A percentile compares a stretch with the other conserved stretches of the same genome.
Evolutionary conservation across 2,113 vertebrate species (phyloP).

Genomic region (Pseudorasbora parva): DNA sequence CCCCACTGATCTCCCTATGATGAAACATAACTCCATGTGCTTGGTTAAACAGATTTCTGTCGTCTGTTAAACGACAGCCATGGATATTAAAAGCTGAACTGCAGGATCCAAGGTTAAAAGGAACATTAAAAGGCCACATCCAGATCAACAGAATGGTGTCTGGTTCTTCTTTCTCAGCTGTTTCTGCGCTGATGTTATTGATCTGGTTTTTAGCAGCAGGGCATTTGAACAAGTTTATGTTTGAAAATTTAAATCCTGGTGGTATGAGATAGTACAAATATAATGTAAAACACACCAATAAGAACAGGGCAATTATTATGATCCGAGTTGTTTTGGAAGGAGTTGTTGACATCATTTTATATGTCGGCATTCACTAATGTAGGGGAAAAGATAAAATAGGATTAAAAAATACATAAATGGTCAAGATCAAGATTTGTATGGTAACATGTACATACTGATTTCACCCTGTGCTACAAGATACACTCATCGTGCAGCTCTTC

Average conservation of each 20-base stretch:
- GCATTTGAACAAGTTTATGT: not conserved
- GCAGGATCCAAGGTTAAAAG: not conserved
- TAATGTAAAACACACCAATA: not conserved
- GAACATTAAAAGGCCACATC: constrained; percentile 21
- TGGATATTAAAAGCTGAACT: not conserved
- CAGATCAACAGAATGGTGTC: constrained; percentile 35
- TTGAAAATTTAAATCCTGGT: not conserved
- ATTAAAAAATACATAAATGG: too few relatives aligned
- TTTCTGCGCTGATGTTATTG: not conserved
- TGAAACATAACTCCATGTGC: constrained; percentile 34
- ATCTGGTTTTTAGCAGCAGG: not conserved
- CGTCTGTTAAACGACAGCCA: constrained; percentile 23
- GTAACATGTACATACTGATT: too few relatives aligned
- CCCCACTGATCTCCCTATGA: constrained; percentile 28
- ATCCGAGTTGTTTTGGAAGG: too few relatives aligned
- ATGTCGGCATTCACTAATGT: too few relatives aligned
- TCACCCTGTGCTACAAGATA: too few relatives aligned
- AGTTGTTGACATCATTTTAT: too few relatives aligned
- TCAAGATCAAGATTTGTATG: too few relatives aligned
- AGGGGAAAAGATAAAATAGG: too few relatives aligned
- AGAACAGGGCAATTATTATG: too few relatives aligned
- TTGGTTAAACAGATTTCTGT: constrained; percentile 6
- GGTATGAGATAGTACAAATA: not conserved
- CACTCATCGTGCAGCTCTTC: too few relatives aligned
- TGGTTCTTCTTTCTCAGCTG: not conserved